Evolutionary conservation across 2,113 vertebrate genomes (phyloP).

Genomic region (Fulmarus glacialis): DNA sequence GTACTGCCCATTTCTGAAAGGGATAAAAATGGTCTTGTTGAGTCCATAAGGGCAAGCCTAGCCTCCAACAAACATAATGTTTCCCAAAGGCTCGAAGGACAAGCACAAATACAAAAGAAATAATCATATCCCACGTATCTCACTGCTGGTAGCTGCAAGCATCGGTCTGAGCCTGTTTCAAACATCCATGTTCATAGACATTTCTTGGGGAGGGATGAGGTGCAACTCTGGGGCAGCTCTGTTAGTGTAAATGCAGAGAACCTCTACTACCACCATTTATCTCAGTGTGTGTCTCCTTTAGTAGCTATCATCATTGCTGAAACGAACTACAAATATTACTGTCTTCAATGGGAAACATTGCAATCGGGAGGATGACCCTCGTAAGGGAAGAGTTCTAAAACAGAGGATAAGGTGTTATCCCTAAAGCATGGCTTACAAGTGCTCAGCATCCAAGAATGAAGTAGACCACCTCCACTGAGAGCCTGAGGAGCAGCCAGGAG

Average conservation of each 20-base stretch:
- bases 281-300: neutral
- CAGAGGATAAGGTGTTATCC: neutral
- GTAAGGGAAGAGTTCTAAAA: neutral
- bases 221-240: neutral
- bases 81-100: neutral
- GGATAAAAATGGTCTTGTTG: neutral
- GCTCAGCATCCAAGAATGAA: neutral
- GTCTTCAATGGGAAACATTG: neutral
- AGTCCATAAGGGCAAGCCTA: neutral
- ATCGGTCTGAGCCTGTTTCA: neutral
- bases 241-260: neutral
- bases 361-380: neutral
- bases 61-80: neutral
- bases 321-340: neutral
- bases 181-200: accelerated
- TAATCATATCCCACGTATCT: neutral
- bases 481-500: neutral
- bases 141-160: neutral
- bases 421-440: neutral
- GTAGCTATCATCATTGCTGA: neutral
- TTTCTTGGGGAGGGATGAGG: neutral
- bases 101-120: neutral
- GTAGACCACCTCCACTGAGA: neutral
- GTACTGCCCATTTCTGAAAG: neutral
- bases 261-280: neutral